Evolutionary conservation across 2,797 vertebrate genomes (phyloP).

Genomic region (Manis crassicaudata): DNA sequence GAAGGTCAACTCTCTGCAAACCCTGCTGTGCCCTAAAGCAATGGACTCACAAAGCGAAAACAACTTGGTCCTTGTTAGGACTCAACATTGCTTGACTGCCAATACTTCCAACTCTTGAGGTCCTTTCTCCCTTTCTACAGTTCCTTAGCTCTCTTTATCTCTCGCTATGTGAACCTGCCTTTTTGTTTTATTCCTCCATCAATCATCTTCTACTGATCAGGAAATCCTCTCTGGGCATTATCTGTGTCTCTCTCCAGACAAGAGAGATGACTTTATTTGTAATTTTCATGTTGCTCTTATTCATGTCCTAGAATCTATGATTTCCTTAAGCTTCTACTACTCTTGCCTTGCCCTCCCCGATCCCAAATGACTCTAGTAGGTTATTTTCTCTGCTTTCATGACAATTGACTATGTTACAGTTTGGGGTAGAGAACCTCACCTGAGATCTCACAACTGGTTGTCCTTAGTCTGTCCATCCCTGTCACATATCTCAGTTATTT

Average conservation of each 20-base stretch:
- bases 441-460: background rate
- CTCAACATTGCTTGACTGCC: background rate
- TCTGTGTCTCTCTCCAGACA: background rate
- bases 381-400: background rate
- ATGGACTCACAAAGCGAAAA: background rate
- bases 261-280: background rate
- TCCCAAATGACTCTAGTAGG: background rate
- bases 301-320: background rate
- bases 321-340: background rate
- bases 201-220: background rate
- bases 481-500: background rate
- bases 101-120: background rate
- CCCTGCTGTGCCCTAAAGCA: background rate
- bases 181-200: background rate
- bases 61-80: background rate
- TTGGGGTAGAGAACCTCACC: background rate
- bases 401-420: background rate
- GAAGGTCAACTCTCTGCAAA: background rate
- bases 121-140: background rate
- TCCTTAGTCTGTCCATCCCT: background rate
- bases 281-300: background rate
- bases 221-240: background rate
- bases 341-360: background rate
- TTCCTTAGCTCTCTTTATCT: background rate
- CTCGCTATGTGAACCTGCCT: background rate